Conservation (phyloP, 2,113 vertebrate species). For the Pandion haliaetus region DNA sequence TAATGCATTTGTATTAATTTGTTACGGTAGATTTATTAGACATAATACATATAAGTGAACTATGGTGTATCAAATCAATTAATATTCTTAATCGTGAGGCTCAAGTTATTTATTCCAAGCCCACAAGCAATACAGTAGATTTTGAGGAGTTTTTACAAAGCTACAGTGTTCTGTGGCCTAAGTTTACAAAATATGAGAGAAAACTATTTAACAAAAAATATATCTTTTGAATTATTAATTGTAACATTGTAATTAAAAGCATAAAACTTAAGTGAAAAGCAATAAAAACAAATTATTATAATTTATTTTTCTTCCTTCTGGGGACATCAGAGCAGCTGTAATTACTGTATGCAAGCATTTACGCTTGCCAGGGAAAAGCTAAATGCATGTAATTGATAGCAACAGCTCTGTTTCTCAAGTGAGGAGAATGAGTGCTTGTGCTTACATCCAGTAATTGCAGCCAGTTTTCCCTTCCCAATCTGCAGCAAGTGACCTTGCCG, state of each 20-base stretch:
- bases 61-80: neutral
- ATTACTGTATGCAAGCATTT: slow-evolving; percentile 10
- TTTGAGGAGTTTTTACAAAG: neutral
- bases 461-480: neutral
- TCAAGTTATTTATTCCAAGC: neutral
- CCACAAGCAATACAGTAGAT: neutral
- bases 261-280: neutral
- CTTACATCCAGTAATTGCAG: neutral
- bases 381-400: slow-evolving; percentile 10
- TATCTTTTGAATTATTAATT: neutral
- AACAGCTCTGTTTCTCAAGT: neutral
- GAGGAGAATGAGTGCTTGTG: neutral
- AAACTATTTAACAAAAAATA: neutral
- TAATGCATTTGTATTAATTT: neutral
- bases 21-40: neutral
- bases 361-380: neutral
- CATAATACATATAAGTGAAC: neutral
- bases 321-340: neutral
- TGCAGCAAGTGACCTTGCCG: neutral
- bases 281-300: neutral
- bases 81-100: neutral
- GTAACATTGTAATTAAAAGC: neutral
- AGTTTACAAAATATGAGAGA: neutral
- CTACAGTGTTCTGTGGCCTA: neutral
- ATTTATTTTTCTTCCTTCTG: slow-evolving; percentile 6